Conservation (phyloP, 2,797 vertebrate species). For the Brotula barbata region DNA sequence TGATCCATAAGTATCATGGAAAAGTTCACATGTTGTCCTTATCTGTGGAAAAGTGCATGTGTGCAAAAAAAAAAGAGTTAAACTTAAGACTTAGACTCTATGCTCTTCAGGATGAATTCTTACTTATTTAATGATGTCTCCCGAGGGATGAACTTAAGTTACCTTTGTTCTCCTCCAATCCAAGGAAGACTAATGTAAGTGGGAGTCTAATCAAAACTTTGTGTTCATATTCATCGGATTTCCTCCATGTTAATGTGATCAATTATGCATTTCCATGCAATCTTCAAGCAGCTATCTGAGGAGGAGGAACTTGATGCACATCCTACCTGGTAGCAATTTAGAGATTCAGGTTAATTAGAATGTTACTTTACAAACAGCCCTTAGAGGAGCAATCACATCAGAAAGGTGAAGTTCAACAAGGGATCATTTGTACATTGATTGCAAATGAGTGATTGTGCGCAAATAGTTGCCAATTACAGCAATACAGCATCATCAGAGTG, state of each 20-base stretch:
- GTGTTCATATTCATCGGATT: conserved; percentile 43
- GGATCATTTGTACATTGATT: conserved; percentile 5
- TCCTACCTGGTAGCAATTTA: conserved; percentile 53
- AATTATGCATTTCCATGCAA: conserved; percentile 59
- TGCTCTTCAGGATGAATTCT: background rate
- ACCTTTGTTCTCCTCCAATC: too few relatives aligned
- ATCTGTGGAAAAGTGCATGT: background rate
- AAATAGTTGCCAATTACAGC: conserved; percentile 11
- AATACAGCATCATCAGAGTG: background rate
- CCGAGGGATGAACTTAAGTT: background rate
- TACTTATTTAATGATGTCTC: background rate
- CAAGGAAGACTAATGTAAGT: too few relatives aligned
- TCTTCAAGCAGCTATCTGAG: conserved; percentile 19
- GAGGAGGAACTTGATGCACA: conserved; percentile 2
- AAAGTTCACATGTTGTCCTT: too few relatives aligned
- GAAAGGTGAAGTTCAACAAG: conserved; percentile 29
- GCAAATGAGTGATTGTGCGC: conserved; percentile 6
- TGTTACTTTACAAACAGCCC: conserved; percentile 24
- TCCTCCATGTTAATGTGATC: conserved; percentile 49
- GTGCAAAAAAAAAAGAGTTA: conserved; percentile 6
- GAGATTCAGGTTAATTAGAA: conserved; percentile 27
- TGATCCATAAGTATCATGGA: too few relatives aligned
- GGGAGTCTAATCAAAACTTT: conserved; percentile 33
- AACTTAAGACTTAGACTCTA: conserved; percentile 2
- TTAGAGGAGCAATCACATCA: conserved; percentile 25